Conservation (phyloP, 1,140 invertebrate species). For the Diabrotica virgifera region DNA sequence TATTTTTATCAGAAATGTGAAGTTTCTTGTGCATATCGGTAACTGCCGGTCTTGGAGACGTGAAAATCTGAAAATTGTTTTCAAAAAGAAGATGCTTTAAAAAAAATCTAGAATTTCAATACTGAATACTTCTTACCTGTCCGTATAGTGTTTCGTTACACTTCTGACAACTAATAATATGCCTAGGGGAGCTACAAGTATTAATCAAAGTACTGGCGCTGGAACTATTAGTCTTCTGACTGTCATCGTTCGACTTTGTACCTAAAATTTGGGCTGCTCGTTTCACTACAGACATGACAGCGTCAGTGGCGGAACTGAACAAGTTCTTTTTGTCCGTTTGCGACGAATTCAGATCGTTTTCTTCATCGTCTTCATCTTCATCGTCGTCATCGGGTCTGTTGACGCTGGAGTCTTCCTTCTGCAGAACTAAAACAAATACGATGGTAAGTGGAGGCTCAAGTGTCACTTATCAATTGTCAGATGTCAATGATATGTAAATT, state of each 20-base stretch:
- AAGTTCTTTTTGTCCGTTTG: constrained; percentile 57
- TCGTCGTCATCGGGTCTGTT: constrained; percentile 55
- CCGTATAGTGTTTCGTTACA: constrained; percentile 65
- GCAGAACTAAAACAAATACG: constrained; percentile 56
- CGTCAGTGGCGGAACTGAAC: constrained; percentile 80
- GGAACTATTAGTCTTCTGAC: constrained; percentile 33
- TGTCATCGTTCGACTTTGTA: constrained; percentile 58
- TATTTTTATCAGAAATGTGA: no score
- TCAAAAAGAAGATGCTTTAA: no score
- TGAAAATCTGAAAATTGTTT: no score
- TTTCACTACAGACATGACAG: constrained; percentile 83
- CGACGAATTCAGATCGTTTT: constrained; percentile 33
- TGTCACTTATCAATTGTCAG: no score
- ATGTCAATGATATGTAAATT: no score
- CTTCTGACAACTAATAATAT: constrained; percentile 67
- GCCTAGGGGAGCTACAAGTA: constrained; percentile 62
- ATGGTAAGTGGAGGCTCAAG: no score
- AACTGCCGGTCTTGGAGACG: no score
- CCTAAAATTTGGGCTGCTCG: constrained; percentile 80
- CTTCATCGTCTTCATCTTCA: constrained; percentile 62
- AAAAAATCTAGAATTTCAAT: no score
- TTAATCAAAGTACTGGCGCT: constrained; percentile 35
- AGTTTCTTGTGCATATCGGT: no score
- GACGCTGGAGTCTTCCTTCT: constrained; percentile 68
- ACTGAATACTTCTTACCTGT: constrained; percentile 40